A percentile compares a stretch with the other conserved stretches of the same genome.
Evolutionary conservation across 2,797 vertebrate species (phyloP).

Genomic region (Argya squamiceps): DNA sequence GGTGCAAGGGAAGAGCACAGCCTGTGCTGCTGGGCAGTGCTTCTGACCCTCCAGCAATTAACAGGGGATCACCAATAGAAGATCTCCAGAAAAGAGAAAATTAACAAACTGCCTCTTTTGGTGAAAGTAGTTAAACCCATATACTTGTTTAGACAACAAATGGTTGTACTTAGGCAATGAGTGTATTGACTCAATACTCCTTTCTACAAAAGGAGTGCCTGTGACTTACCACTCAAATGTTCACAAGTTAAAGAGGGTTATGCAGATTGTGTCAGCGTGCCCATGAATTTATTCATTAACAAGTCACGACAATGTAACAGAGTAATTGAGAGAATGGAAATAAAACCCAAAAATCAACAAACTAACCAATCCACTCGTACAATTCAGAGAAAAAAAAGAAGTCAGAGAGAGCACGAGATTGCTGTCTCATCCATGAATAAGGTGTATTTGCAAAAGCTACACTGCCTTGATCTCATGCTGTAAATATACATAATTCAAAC

Average conservation of each 20-base stretch:
- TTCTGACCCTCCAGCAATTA: neutral
- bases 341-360: neutral
- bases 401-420: neutral
- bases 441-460: neutral
- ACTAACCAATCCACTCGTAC: neutral
- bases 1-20: neutral
- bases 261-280: neutral
- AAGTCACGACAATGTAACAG: neutral
- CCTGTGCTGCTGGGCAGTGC: neutral
- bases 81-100: neutral
- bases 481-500: neutral
- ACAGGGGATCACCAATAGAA: neutral
- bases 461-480: neutral
- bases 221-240: neutral
- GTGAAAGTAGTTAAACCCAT: neutral
- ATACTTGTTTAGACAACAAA: neutral
- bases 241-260: neutral
- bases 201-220: neutral
- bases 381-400: neutral
- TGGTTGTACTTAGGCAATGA: neutral
- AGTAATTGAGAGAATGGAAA: neutral
- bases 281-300: neutral
- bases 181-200: neutral
- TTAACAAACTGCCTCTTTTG: neutral
- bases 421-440: neutral